Evolutionary conservation across 23 tunicate species (phyloP).

Genomic region (Halocynthia aurantium): DNA sequence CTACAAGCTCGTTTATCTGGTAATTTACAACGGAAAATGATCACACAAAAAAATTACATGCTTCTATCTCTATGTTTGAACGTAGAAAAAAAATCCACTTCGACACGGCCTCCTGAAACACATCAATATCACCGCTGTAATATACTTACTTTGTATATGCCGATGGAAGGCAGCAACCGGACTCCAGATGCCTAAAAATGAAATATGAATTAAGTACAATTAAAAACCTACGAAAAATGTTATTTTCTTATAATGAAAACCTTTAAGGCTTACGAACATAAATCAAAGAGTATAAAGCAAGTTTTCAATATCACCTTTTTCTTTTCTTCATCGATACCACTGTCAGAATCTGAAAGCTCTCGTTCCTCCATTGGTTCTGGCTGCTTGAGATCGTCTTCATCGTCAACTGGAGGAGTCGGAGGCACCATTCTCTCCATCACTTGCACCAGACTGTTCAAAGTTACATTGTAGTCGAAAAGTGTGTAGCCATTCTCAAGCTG

Average conservation of each 20-base stretch:
- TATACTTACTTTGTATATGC: not conserved
- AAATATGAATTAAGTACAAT: too few species aligned
- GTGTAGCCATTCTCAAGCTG: slow-evolving; percentile 76
- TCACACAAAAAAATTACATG: too few species aligned
- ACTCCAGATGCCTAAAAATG: not conserved
- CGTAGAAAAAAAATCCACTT: too few species aligned
- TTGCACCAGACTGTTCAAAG: slow-evolving; percentile 65
- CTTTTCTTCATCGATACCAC: slow-evolving; percentile 52
- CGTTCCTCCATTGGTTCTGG: slow-evolving; percentile 7
- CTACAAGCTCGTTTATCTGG: slow-evolving; percentile 48
- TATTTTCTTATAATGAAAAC: too few species aligned
- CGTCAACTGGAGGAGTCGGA: not conserved
- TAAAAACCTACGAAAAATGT: too few species aligned
- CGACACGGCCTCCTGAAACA: too few species aligned
- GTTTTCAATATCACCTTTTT: not conserved
- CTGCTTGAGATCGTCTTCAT: not conserved
- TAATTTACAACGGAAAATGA: too few species aligned
- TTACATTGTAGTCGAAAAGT: slow-evolving; percentile 73
- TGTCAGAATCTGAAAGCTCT: slow-evolving; percentile 44
- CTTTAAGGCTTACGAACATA: too few species aligned
- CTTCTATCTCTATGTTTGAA: too few species aligned
- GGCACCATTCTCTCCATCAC: slow-evolving; percentile 38
- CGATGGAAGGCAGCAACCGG: slow-evolving; percentile 16
- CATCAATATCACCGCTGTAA: too few species aligned
- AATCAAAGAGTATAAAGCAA: too few species aligned